These are phyloP conservation scores for Pseudorhiza aurosa DNA, from an alignment of 30 jellyfish, hydroid and myxozoan genomes.

Conservation along the genomic window DNA sequence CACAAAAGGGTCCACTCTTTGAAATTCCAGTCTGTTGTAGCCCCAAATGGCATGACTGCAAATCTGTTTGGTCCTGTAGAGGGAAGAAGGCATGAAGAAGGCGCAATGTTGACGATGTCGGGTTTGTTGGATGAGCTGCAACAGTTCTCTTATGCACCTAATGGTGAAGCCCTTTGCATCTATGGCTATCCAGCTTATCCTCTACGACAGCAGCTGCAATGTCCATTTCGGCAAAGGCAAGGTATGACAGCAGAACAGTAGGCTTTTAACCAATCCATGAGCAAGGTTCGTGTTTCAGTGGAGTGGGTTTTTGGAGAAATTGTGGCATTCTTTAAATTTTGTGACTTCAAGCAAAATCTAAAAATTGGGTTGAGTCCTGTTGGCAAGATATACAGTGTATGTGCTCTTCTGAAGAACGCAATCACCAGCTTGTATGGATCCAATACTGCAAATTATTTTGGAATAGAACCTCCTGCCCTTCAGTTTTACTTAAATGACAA, in stretches of 20 bases:
- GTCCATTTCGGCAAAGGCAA: constrained; percentile 22
- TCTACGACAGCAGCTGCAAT: constrained; percentile 25
- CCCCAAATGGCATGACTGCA: constrained; percentile 25
- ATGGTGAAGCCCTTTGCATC: constrained; percentile 24
- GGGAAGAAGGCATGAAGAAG: constrained; percentile 57
- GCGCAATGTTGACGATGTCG: constrained; percentile 57
- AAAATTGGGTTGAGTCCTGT: constrained; percentile 67
- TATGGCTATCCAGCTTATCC: constrained; percentile 66
- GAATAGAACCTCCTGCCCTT: constrained; percentile 67
- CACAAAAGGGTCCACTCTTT: too few relatives aligned
- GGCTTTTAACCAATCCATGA: constrained; percentile 66
- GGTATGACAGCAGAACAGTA: constrained; percentile 22
- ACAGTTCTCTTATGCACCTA: constrained; percentile 23
- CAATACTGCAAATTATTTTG: constrained; percentile 62
- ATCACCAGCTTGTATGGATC: constrained; percentile 75
- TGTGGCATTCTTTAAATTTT: constrained; percentile 53
- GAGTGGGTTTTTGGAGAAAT: constrained; percentile 90
- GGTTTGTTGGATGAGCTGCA: constrained; percentile 41
- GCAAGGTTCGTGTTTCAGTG: constrained; percentile 57
- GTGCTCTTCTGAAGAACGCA: too few relatives aligned
- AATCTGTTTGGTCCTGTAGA: constrained; percentile 61
- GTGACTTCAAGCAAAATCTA: constrained; percentile 73
- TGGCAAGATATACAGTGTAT: constrained; percentile 55
- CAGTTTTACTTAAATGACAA: constrained; percentile 7
- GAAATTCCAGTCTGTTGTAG: too few relatives aligned